Evolutionary conservation across 1,140 invertebrate genomes (phyloP).

Genomic region (Glossosoma conforme): DNA sequence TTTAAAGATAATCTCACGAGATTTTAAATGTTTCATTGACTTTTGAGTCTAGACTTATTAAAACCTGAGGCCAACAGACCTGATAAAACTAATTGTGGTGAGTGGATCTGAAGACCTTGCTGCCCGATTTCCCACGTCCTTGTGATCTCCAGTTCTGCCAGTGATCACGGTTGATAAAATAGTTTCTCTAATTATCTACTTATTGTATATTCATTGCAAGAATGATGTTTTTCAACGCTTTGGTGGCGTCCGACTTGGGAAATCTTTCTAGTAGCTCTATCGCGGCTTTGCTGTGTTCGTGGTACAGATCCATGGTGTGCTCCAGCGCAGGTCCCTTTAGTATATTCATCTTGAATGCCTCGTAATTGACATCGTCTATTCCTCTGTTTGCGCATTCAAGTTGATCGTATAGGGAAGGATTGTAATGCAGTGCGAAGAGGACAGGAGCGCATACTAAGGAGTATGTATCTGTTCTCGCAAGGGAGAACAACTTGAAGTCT

Average conservation of each 20-base stretch:
- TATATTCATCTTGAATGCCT: slow-evolving; percentile 43
- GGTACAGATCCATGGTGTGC: slow-evolving; percentile 61
- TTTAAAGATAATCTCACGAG: no score
- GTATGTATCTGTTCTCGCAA: slow-evolving; percentile 49
- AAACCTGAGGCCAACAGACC: no score
- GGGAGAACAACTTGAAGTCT: slow-evolving; percentile 49
- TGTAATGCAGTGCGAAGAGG: slow-evolving; percentile 68
- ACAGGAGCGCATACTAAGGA: slow-evolving; percentile 72
- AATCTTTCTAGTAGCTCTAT: slow-evolving; percentile 60
- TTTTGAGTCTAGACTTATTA: no score
- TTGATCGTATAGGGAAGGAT: slow-evolving; percentile 61
- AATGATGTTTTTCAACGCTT: slow-evolving; percentile 59
- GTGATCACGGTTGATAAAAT: no score
- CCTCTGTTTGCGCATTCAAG: slow-evolving; percentile 63
- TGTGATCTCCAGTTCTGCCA: no score
- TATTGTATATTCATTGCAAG: slow-evolving; percentile 37
- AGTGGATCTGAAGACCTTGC: no score
- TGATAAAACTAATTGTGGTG: no score
- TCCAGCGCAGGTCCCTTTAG: slow-evolving; percentile 55
- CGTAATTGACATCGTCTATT: slow-evolving; percentile 65
- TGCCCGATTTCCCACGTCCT: no score
- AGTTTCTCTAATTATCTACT: no score
- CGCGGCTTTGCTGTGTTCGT: slow-evolving; percentile 64
- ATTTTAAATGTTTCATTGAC: no score
- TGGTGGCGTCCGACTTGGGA: slow-evolving; percentile 57